Evolutionary conservation across 2,797 vertebrate genomes (phyloP), one percentile per base, ranked within the genome.

Genomic region (Mus spretus): DNA sequence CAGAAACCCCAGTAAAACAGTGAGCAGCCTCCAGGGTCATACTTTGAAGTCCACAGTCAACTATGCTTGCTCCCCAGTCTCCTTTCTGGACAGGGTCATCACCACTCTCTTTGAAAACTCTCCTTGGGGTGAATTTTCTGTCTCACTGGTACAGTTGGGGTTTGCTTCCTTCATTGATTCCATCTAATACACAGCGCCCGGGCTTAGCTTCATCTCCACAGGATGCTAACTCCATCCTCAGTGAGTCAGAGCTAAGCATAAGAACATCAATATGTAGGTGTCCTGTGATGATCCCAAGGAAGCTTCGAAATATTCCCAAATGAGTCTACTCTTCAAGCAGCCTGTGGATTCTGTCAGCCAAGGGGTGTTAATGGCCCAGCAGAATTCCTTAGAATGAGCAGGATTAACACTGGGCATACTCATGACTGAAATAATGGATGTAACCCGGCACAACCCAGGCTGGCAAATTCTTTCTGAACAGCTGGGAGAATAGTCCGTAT

Each of bases 161-260:
- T 87, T 86, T 92, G 44, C 80, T 92, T 92, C 40, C 92, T 88
- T 92, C 82, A 82, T 6, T 50, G 53, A 89, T n/a, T 91, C 59
- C 83, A 86, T 87, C 89, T 65, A 75, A 61, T 26, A 50, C 65
- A 28, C 75, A 95, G 82, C 87, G 61, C 40, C 84, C 91, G 85
- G 65, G 47, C 92, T 88, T 77, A 93, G 85, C 40, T 94, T 89
- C 6, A 55, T 86, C 75, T 97, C 89, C 53, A 65, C 53, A 7
- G 80, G 47, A 90, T 85, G 94, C 96, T 82, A 95, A 97, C 94
- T 91, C 1, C 88, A 96, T 55, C 72, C 95, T 28, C 11, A 97
- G 17, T 0, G 3, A 94, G 90, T 85, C 85, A 77, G 77, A 19
- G 70, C 79, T 26, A 82, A 44, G 84, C 67, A 14, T 26, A 34